Evolutionary conservation across 2,888 invertebrate genomes (phyloP).

Genomic region (Autographa pulchrina): DNA sequence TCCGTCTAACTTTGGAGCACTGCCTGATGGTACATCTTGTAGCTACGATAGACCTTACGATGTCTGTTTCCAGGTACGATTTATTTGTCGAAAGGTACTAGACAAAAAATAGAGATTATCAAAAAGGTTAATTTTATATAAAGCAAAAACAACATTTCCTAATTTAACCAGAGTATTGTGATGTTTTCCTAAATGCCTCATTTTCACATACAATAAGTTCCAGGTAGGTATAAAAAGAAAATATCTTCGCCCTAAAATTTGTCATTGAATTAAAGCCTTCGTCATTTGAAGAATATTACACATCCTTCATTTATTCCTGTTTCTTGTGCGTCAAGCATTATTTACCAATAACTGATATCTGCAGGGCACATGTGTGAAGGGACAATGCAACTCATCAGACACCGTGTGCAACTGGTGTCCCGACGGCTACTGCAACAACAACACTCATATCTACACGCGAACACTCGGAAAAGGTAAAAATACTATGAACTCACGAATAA

Average conservation of each 20-base stretch:
- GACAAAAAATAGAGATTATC: background rate
- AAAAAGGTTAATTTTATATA: background rate
- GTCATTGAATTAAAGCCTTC: too few species aligned
- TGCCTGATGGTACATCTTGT: conserved; percentile 83
- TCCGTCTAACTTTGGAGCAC: conserved; percentile 72
- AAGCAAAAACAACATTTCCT: too few species aligned
- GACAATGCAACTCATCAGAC: conserved; percentile 82
- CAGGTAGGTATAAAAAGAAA: too few species aligned
- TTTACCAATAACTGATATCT: background rate
- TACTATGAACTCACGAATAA: background rate
- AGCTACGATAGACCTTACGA: conserved; percentile 82
- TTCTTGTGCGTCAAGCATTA: background rate
- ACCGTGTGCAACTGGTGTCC: conserved; percentile 84
- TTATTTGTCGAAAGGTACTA: background rate
- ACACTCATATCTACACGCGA: conserved; percentile 78
- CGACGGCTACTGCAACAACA: conserved; percentile 85
- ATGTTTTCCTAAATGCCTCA: too few species aligned
- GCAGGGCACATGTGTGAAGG: conserved; percentile 86
- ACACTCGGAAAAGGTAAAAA: conserved; percentile 77
- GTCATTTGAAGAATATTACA: too few species aligned
- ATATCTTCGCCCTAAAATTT: too few species aligned
- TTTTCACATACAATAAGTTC: too few species aligned
- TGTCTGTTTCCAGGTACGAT: conserved; percentile 80
- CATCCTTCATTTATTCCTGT: too few species aligned
- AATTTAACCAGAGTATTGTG: too few species aligned